A percentile compares a stretch with the other conserved stretches of the same genome.
Evolutionary conservation across 2,888 invertebrate genomes (phyloP).

Genomic region (Resseliella maxima): DNA sequence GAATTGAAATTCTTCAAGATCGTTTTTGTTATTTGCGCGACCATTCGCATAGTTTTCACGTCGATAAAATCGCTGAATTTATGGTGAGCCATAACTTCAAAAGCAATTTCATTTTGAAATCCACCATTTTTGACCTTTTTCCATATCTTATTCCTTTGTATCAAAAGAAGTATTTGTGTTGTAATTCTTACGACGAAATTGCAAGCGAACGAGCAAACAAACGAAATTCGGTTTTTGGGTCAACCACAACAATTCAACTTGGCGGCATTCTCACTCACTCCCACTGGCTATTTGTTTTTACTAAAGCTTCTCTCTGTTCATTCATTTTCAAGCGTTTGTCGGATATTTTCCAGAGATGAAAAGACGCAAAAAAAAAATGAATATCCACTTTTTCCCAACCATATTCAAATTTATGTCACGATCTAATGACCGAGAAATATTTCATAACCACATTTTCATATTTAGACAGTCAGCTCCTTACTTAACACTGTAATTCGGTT

Average conservation of each 20-base stretch:
- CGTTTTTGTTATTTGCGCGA: not conserved
- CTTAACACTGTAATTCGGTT: slow-evolving; percentile 3
- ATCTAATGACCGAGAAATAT: slow-evolving; percentile 17
- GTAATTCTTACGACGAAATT: not conserved
- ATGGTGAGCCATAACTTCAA: slow-evolving; percentile 27
- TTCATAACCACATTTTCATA: not conserved
- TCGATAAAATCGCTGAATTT: slow-evolving; percentile 34
- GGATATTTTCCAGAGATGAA: not conserved
- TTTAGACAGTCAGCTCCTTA: not conserved
- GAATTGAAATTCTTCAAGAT: not conserved
- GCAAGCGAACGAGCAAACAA: not conserved
- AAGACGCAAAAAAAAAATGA: not conserved
- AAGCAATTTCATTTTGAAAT: slow-evolving; percentile 23
- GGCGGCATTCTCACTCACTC: not conserved
- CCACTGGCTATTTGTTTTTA: not conserved
- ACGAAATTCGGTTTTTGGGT: slow-evolving; percentile 14
- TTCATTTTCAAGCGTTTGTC: not conserved
- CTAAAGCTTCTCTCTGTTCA: not conserved
- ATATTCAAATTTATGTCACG: slow-evolving; percentile 48
- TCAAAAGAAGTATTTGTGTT: slow-evolving; percentile 9
- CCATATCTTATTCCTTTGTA: not conserved
- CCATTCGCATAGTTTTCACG: not conserved
- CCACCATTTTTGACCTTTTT: not conserved
- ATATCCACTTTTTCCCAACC: not conserved
- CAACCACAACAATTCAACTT: not conserved